These are phyloP conservation scores for Philaethria dido DNA, from an alignment of 2,888 invertebrate genomes.

Conservation along the genomic window DNA sequence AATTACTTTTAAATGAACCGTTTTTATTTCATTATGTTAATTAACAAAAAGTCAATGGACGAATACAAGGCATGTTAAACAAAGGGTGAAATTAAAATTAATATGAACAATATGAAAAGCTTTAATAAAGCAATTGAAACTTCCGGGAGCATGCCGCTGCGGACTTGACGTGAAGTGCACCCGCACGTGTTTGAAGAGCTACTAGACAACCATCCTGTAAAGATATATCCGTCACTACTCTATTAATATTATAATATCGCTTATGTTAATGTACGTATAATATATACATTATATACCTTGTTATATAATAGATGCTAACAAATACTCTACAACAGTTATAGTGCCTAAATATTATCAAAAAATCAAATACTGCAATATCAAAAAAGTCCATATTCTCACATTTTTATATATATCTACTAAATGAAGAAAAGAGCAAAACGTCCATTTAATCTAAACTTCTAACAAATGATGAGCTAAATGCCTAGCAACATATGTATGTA, in stretches of 20 bases:
- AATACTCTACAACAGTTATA: too few species aligned
- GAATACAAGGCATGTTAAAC: constrained; percentile 42
- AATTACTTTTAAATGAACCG: constrained; percentile 3
- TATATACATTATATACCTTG: background rate
- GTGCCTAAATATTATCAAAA: background rate
- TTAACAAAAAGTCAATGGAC: constrained; percentile 37
- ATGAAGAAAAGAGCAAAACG: background rate
- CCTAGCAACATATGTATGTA: too few species aligned
- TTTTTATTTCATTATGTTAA: constrained; percentile 15
- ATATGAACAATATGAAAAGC: constrained; percentile 57
- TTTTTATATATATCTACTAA: too few species aligned
- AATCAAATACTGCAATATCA: background rate
- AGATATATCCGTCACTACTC: constrained; percentile 16
- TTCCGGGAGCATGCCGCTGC: constrained; percentile 55
- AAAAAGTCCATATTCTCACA: background rate
- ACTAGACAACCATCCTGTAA: constrained; percentile 15
- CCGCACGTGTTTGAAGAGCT: constrained; percentile 41
- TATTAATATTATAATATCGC: constrained; percentile 4
- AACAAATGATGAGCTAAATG: background rate
- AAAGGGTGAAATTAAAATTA: constrained; percentile 51
- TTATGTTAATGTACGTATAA: background rate
- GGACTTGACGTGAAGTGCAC: constrained; percentile 39
- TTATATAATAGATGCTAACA: too few species aligned
- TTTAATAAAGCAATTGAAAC: constrained; percentile 68
- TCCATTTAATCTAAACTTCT: background rate